Percentiles rank a stretch among this genome's conserved stretches.
Evolutionary conservation across 2,797 vertebrate genomes (phyloP).

Genomic region (Cirrhinus mrigala): DNA sequence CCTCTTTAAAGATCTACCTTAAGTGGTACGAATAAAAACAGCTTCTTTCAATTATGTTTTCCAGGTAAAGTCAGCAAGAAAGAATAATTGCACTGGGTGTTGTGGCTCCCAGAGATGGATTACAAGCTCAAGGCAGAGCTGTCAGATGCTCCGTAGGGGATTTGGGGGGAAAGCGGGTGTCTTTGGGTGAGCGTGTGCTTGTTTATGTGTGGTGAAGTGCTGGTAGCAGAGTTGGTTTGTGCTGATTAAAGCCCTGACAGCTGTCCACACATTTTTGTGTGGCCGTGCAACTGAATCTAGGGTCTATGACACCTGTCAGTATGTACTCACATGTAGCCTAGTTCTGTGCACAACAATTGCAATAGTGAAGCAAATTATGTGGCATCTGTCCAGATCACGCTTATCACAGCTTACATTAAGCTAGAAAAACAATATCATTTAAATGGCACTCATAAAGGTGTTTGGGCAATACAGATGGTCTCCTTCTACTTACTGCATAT

Average conservation of each 20-base stretch:
- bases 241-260: conserved; percentile 42
- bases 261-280: conserved; percentile 36
- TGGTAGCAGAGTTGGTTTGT: conserved; percentile 20
- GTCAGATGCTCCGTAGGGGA: conserved; percentile 42
- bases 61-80: conserved; percentile 51
- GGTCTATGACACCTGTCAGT: conserved; percentile 30
- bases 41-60: conserved; percentile 50
- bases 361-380: conserved; percentile 3
- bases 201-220: conserved; percentile 31
- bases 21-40: conserved; percentile 42
- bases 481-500: background rate
- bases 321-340: background rate
- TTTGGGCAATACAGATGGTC: background rate
- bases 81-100: conserved; percentile 55
- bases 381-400: background rate
- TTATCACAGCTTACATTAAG: background rate
- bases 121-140: conserved; percentile 50
- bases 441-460: background rate
- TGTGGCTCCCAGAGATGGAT: conserved; percentile 51
- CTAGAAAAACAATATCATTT: background rate
- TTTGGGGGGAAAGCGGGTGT: background rate
- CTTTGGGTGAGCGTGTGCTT: conserved; percentile 43
- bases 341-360: background rate
- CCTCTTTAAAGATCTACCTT: conserved; percentile 46
- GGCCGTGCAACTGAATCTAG: conserved; percentile 16